Evolutionary conservation across 2,888 invertebrate genomes (phyloP).

Genomic region (Autographa gamma): DNA sequence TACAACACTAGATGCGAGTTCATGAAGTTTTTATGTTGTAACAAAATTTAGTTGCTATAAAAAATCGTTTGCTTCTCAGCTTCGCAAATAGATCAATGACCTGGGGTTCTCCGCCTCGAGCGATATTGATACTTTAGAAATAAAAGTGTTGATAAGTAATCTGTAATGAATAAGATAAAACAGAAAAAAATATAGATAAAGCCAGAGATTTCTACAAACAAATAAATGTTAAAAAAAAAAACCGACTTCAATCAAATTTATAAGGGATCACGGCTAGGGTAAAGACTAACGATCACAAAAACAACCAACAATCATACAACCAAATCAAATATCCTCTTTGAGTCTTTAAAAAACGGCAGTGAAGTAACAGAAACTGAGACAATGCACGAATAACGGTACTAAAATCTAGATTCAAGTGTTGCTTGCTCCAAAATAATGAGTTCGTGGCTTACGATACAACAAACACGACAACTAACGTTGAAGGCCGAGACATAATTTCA

Average conservation of each 20-base stretch:
- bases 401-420: conserved; percentile 20
- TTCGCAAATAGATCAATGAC: conserved; percentile 65
- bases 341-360: conserved; percentile 26
- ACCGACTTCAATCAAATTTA: too few species aligned
- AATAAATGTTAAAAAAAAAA: too few species aligned
- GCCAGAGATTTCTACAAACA: too few species aligned
- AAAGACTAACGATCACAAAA: too few species aligned
- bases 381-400: conserved; percentile 28
- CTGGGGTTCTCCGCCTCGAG: conserved; percentile 40
- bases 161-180: conserved; percentile 51
- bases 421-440: neutral
- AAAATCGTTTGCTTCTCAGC: conserved; percentile 48
- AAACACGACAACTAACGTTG: conserved; percentile 23
- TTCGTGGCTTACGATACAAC: neutral
- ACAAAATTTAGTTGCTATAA: conserved; percentile 49
- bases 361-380: conserved; percentile 22
- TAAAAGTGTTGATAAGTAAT: conserved; percentile 52
- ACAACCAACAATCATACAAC: too few species aligned
- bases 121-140: conserved; percentile 46
- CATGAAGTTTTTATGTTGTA: conserved; percentile 45
- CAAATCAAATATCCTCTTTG: too few species aligned
- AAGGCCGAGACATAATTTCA: conserved; percentile 29
- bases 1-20: conserved; percentile 19
- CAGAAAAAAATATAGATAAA: conserved; percentile 34
- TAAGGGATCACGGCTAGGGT: too few species aligned